Base-by-base conservation (phyloP, 2,888 invertebrate species). In the Salpingus planirostris region DNA sequence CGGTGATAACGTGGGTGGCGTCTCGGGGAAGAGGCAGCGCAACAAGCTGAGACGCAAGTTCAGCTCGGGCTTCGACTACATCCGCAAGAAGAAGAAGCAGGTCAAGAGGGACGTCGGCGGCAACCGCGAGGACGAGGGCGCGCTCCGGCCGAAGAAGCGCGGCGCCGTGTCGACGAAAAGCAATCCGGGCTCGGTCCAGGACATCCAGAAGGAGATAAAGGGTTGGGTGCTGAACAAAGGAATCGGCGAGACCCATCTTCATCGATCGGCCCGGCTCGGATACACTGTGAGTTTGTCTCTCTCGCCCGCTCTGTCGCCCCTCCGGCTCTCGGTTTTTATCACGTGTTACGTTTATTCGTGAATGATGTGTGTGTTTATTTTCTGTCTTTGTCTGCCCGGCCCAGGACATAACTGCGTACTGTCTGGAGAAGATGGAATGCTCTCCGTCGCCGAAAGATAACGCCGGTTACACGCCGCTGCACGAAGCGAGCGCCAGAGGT, bases 211-310 rank as follows among this genome's bases (percentile, higher is more conserved):
- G 49, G 89, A 90, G 64, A 84, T 90, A 39, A 85, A 88, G 59
- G 77, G 83, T 44, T 89, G 91, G 87, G 89, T 91, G 40, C 78
- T 93, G 31, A 93, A 92, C 63, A 93, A 93, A 62, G 89, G 92
- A 29, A 80, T 91, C 18, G 95, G 95, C 4, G 93, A 95, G 65
- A 93, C 92, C 1, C 78, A 88, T 50, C 72, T 95, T 29, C 95
- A 95, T 60, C 75, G 92, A 51, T 91, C 93, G 25, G 90, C 93
- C 2, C 74, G 92, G 50, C 75, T 88, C 32, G 91, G 91, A 30
- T 85, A 88, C 53, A 82, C 85, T 60, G 88, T 88, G 65, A 73
- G 76, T 68, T 25, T 39, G 4, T 1, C 12, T 30, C 11, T 10
- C 12, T 15, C 3, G n/a, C 1, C 10, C 15, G 8, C n/a, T 27